These are phyloP conservation scores for Chromis chromis DNA, from an alignment of 2,797 vertebrate species.

Conservation along the genomic window DNA sequence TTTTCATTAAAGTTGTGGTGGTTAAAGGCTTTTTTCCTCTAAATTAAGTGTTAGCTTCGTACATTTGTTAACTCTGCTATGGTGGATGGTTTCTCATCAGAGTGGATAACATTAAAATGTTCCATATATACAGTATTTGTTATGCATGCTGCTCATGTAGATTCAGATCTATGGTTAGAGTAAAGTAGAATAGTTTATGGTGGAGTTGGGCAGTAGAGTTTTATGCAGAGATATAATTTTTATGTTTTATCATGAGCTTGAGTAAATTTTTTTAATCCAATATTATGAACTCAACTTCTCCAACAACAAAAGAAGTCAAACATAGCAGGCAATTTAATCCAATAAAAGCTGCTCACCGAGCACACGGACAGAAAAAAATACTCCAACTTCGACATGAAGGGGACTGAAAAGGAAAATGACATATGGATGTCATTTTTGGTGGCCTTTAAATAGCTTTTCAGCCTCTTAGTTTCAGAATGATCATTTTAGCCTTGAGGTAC, in stretches of 20 bases:
- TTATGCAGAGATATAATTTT: background rate
- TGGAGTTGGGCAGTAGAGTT: background rate
- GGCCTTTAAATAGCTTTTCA: background rate
- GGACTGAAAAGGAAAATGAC: too few relatives aligned
- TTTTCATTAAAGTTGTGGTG: constrained; percentile 19
- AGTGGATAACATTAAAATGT: background rate
- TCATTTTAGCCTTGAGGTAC: constrained; percentile 1
- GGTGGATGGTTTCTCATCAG: background rate
- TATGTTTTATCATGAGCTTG: background rate
- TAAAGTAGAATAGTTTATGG: background rate
- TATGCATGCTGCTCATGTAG: too few relatives aligned
- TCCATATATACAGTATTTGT: background rate
- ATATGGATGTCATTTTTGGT: background rate
- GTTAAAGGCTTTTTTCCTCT: background rate
- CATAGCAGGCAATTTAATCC: background rate
- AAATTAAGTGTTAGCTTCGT: background rate
- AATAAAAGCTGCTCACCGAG: background rate
- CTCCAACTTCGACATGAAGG: too few relatives aligned
- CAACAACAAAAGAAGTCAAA: background rate
- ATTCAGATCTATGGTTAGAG: background rate
- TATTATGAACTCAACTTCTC: too few relatives aligned
- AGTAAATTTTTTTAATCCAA: background rate
- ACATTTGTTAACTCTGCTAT: background rate
- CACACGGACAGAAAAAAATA: background rate
- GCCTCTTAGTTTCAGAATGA: background rate